These are phyloP conservation scores for Drosophila putrida DNA, from an alignment of 2,888 invertebrate species.

Conservation along the genomic window DNA sequence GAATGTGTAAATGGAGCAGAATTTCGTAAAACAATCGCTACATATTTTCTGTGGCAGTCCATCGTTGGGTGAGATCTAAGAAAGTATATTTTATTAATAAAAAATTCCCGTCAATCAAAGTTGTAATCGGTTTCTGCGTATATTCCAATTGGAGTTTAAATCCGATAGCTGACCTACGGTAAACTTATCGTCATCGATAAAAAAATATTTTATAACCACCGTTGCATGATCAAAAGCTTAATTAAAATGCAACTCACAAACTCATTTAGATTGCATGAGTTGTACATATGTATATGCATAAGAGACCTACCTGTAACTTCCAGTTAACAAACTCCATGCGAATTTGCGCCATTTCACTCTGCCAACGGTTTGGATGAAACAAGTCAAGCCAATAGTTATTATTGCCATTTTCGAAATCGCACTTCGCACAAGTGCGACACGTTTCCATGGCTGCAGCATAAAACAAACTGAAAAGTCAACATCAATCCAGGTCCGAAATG, in stretches of 20 bases:
- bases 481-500: conserved; percentile 50
- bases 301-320: conserved; percentile 77
- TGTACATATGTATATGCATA: not conserved
- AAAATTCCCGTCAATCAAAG: not conserved
- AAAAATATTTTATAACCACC: conserved; percentile 3
- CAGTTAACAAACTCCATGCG: conserved; percentile 78
- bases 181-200: not conserved
- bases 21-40: conserved; percentile 82
- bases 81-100: not conserved
- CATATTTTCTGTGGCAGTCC: conserved; percentile 82
- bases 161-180: not conserved
- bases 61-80: conserved; percentile 79
- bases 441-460: conserved; percentile 78
- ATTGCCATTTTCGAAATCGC: conserved; percentile 82
- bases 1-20: conserved; percentile 78
- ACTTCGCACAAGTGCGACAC: conserved; percentile 83
- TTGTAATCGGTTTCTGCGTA: not conserved
- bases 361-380: conserved; percentile 78
- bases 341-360: conserved; percentile 76
- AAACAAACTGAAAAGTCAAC: conserved; percentile 56
- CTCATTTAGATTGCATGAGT: conserved; percentile 33
- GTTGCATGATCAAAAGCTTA: conserved; percentile 30
- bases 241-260: conserved; percentile 33
- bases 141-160: not conserved
- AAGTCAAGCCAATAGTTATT: conserved; percentile 80